phyloP scores from a whole-genome alignment of 2,888 invertebrate species.

The Nemapogon koenigi region DNA sequence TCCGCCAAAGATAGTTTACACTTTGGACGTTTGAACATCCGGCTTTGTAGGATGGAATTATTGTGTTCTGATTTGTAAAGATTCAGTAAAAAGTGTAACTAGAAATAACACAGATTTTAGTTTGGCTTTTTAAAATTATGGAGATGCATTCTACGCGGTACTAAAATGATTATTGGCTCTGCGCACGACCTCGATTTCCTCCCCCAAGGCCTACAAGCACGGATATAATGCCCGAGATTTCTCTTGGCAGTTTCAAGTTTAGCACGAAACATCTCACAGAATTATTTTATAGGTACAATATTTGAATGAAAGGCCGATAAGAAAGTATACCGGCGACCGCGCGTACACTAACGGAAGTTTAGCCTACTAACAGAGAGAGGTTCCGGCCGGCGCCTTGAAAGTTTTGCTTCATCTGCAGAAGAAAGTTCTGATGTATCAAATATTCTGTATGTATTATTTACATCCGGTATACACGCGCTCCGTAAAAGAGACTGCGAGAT shows the following conservation, averaged over 20 bases:
- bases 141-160: background rate
- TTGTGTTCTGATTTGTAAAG: too few species aligned
- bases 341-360: conserved; percentile 22
- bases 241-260: conserved; percentile 45
- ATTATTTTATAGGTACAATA: background rate
- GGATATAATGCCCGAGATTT: conserved; percentile 43
- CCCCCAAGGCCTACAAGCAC: conserved; percentile 39
- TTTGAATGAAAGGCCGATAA: background rate
- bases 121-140: too few species aligned
- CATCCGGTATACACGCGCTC: too few species aligned
- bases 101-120: too few species aligned
- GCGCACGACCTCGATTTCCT: conserved; percentile 35
- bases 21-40: conserved; percentile 43
- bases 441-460: too few species aligned
- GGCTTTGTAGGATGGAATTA: too few species aligned
- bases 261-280: conserved; percentile 23
- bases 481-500: conserved; percentile 48
- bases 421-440: too few species aligned
- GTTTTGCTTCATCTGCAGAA: too few species aligned
- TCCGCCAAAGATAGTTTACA: conserved; percentile 43
- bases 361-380: conserved; percentile 16
- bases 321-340: conserved; percentile 11
- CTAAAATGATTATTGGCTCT: background rate
- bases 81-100: too few species aligned
- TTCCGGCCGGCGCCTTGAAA: conserved; percentile 3